Evolutionary conservation across 2,797 vertebrate species (phyloP).

Genomic region (Momotus momota): DNA sequence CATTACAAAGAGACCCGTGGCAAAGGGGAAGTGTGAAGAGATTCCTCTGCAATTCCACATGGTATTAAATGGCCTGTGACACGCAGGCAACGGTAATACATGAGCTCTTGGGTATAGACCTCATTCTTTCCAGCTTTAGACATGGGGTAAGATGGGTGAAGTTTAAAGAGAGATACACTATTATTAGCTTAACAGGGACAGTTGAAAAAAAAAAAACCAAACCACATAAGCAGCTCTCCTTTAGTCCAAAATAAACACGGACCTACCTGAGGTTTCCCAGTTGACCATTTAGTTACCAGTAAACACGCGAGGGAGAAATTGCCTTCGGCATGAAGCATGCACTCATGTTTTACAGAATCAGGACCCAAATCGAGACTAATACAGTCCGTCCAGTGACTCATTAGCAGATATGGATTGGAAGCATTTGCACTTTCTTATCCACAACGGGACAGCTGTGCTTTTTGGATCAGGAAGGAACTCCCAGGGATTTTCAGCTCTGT

Average conservation of each 20-base stretch:
- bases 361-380: background rate
- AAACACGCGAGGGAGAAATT: background rate
- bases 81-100: background rate
- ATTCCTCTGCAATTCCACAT: background rate
- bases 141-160: background rate
- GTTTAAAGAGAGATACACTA: background rate
- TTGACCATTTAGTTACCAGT: background rate
- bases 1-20: background rate
- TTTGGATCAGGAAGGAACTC: background rate
- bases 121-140: background rate
- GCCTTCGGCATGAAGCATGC: background rate
- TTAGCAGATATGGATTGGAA: background rate
- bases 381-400: background rate
- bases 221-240: background rate
- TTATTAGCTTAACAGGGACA: background rate
- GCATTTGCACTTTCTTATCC: background rate
- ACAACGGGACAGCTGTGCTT: rapidly evolving
- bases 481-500: background rate
- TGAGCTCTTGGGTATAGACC: background rate
- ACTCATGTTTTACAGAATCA: background rate
- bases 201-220: background rate
- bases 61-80: background rate
- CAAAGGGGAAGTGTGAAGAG: background rate
- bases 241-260: background rate
- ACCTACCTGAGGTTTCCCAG: background rate